Percentiles rank a stretch among this genome's conserved stretches.
These are phyloP conservation scores for Vulpes ferrilata DNA, from an alignment of 2,113 vertebrate species.

Conservation along the genomic window DNA sequence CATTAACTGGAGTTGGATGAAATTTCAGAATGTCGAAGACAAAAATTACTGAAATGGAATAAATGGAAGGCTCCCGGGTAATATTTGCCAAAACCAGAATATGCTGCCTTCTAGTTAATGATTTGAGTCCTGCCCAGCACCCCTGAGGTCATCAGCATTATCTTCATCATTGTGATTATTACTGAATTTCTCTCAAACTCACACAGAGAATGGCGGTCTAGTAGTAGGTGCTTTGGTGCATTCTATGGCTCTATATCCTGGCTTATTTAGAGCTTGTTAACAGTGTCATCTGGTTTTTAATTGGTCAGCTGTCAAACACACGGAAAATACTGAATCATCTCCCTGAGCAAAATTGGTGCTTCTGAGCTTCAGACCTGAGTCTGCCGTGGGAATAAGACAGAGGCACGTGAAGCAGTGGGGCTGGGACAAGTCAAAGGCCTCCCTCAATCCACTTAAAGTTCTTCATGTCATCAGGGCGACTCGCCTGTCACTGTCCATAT, in stretches of 20 bases:
- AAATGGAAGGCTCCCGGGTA: conserved; percentile 19
- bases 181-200: conserved; percentile 48
- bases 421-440: conserved; percentile 16
- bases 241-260: neutral
- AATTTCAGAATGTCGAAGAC: conserved; percentile 60
- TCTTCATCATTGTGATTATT: conserved; percentile 45
- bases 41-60: neutral
- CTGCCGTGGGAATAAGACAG: neutral
- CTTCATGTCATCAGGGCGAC: conserved; percentile 61
- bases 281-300: conserved; percentile 60
- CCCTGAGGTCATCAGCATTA: neutral
- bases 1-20: conserved; percentile 2
- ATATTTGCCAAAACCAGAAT: neutral
- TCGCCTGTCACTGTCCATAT: conserved; percentile 67
- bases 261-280: conserved; percentile 76
- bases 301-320: conserved; percentile 81
- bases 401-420: neutral
- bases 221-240: neutral
- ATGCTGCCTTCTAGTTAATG: conserved; percentile 41
- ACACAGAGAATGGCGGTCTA: neutral
- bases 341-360: conserved; percentile 60
- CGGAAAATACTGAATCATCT: conserved; percentile 59
- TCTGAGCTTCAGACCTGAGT: neutral
- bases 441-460: neutral
- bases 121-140: neutral